Percentiles rank a stretch among this genome's conserved stretches.
phyloP scores from a whole-genome alignment of 2,113 vertebrate species.

The Oryzias curvinotus region DNA sequence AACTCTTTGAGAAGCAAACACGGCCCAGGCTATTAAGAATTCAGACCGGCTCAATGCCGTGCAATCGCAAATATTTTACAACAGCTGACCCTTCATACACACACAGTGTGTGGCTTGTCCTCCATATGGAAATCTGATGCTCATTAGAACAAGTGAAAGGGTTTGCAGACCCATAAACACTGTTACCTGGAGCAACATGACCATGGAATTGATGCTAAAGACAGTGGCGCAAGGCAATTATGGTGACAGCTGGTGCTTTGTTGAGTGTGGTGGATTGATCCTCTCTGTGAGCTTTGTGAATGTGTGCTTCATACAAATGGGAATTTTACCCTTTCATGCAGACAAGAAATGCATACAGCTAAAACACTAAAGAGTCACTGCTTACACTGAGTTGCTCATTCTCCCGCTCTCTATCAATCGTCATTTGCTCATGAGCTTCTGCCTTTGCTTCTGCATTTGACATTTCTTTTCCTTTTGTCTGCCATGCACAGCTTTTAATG shows the following conservation, averaged over 20 bases:
- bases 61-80: constrained; percentile 24
- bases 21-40: constrained; percentile 63
- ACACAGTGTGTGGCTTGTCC: constrained; percentile 12
- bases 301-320: constrained; percentile 31
- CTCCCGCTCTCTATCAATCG: constrained; percentile 4
- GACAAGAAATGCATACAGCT: constrained; percentile 26
- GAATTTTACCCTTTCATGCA: constrained; percentile 24
- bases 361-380: constrained; percentile 50
- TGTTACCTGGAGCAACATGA: constrained; percentile 53
- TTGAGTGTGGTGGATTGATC: constrained; percentile 53
- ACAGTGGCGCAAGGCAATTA: constrained; percentile 61
- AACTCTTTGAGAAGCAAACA: constrained; percentile 72
- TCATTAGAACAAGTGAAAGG: constrained; percentile 54
- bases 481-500: constrained; percentile 19
- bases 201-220: constrained; percentile 52
- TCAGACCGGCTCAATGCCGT: constrained; percentile 45
- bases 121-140: constrained; percentile 50
- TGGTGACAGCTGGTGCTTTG: constrained; percentile 58
- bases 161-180: constrained; percentile 38
- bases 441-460: constrained; percentile 13
- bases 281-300: constrained; percentile 47
- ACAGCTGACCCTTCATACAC: constrained; percentile 28
- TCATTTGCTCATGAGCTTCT: constrained; percentile 20
- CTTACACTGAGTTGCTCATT: constrained; percentile 16
- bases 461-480: constrained; percentile 10